These are phyloP conservation scores for Xyrichtys novacula DNA, from an alignment of 2,797 vertebrate genomes.

Conservation along the genomic window DNA sequence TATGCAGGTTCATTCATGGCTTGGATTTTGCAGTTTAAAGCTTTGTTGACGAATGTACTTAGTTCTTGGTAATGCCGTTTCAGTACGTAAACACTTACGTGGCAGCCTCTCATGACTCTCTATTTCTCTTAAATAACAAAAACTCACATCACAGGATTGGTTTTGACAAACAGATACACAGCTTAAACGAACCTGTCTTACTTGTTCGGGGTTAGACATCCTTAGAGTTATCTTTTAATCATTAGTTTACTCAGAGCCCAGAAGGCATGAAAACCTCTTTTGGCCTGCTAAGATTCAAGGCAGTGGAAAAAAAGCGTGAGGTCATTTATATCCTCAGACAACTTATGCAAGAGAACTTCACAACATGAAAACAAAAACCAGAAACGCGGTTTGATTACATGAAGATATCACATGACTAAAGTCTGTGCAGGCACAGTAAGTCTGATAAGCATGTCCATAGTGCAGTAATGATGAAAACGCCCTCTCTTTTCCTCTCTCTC, in stretches of 20 bases:
- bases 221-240: background rate
- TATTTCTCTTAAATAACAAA: background rate
- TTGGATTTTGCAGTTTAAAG: background rate
- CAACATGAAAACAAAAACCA: conserved; percentile 1
- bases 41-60: background rate
- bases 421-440: background rate
- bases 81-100: background rate
- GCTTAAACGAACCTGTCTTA: background rate
- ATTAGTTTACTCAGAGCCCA: background rate
- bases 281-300: background rate
- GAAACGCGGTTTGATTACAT: background rate
- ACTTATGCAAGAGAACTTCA: conserved; percentile 3
- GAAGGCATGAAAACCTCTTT: background rate
- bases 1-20: background rate
- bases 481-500: background rate
- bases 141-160: background rate
- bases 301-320: background rate
- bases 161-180: background rate
- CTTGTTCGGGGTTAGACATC: background rate
- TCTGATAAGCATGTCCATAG: conserved; percentile 26
- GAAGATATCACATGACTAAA: background rate
- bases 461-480: conserved; percentile 13
- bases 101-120: background rate
- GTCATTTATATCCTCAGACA: background rate
- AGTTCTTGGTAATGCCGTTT: background rate